These are phyloP conservation scores for Xylota sylvarum DNA, from an alignment of 2,888 invertebrate genomes.

Conservation along the genomic window DNA sequence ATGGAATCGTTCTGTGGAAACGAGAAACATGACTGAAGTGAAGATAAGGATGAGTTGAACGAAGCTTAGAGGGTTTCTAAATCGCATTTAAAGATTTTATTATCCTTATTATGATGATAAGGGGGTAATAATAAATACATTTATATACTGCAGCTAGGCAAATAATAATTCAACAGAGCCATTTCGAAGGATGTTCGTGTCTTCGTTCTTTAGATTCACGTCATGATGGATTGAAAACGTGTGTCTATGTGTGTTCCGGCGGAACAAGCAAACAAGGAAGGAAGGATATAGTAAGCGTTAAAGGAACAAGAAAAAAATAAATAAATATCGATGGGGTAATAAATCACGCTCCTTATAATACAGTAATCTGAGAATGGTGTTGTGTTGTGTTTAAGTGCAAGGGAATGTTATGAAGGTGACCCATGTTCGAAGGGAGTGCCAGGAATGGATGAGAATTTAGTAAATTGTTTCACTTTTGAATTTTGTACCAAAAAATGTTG, in stretches of 20 bases:
- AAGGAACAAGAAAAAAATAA: background rate
- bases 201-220: background rate
- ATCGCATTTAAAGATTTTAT: slow-evolving; percentile 49
- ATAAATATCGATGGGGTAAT: slow-evolving; percentile 34
- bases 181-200: slow-evolving; percentile 25
- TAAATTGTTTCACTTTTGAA: background rate
- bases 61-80: slow-evolving; percentile 21
- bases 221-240: slow-evolving; percentile 16
- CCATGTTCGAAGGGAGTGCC: background rate
- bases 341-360: slow-evolving; percentile 41
- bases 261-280: background rate
- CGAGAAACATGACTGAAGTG: slow-evolving; percentile 6
- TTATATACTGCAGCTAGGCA: slow-evolving; percentile 34
- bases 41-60: slow-evolving; percentile 13
- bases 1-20: slow-evolving; percentile 1
- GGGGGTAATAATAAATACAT: slow-evolving; percentile 49
- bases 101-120: slow-evolving; percentile 56
- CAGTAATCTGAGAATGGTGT: slow-evolving; percentile 13
- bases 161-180: slow-evolving; percentile 45
- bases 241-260: background rate
- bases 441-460: background rate
- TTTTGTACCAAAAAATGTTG: background rate
- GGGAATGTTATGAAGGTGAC: background rate
- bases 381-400: slow-evolving; percentile 4
- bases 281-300: background rate